A percentile compares a stretch with the other conserved stretches of the same genome.
Evolutionary conservation across 2,113 vertebrate species (phyloP).

Genomic region (Percina caprodes): DNA sequence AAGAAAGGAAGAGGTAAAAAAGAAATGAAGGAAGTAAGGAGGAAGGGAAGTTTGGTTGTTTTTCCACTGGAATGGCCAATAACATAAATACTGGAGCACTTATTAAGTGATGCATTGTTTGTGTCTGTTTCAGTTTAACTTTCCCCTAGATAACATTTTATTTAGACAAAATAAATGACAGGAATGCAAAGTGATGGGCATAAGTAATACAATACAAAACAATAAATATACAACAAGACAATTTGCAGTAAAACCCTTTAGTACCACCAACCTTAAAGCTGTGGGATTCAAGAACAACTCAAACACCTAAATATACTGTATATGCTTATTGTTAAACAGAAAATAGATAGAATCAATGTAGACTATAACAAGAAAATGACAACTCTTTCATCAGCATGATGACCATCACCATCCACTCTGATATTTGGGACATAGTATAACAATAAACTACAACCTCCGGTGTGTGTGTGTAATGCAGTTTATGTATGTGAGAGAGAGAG

Average conservation of each 20-base stretch:
- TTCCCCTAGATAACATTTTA: slow-evolving; percentile 18
- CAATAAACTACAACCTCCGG: neutral
- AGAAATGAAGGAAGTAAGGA: neutral
- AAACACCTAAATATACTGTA: slow-evolving; percentile 10
- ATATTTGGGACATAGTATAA: neutral
- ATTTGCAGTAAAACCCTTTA: slow-evolving; percentile 27
- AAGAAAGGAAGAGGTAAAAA: neutral
- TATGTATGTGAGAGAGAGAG: neutral
- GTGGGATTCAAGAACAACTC: slow-evolving; percentile 5
- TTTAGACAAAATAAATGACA: slow-evolving; percentile 22
- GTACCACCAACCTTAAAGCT: slow-evolving; percentile 18
- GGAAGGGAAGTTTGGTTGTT: neutral
- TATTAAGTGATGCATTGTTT: slow-evolving; percentile 30
- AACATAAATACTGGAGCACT: slow-evolving; percentile 33
- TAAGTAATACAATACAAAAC: slow-evolving; percentile 22
- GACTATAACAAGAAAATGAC: neutral
- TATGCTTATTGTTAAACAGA: neutral
- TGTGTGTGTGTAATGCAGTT: neutral
- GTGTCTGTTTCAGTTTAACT: slow-evolving; percentile 33
- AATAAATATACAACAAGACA: slow-evolving; percentile 31
- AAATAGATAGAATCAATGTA: slow-evolving; percentile 27
- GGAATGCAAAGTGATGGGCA: slow-evolving; percentile 24
- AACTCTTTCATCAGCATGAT: neutral
- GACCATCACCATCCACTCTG: neutral
- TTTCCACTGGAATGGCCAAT: slow-evolving; percentile 25